Base-by-base conservation (phyloP, 2,113 vertebrate species). In the Reinhardtius hippoglossoides region DNA sequence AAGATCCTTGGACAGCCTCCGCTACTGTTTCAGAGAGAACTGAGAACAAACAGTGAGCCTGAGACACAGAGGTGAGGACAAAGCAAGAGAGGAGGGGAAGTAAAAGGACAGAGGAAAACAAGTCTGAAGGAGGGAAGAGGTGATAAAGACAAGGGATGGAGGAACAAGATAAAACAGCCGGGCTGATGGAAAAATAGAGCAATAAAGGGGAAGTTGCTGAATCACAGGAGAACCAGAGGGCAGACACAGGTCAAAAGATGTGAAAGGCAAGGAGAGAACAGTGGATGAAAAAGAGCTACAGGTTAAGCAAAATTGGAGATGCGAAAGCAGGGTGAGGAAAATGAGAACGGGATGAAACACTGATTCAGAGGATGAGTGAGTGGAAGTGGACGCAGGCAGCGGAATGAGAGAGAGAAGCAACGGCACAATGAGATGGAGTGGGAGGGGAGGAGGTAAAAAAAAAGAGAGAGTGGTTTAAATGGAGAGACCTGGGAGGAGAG, bases 11-110 rank as follows among this genome's bases (percentile, higher is more conserved):
- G 92, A 93, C 95, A 87, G 92, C 93, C 91, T 89, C 93, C 86
- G 92, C 91, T 92, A 95, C 95, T 8, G 93, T 97, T 97, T 94
- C 93, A 95, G 94, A 95, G 93, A 85, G 88, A 92, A 90, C 90
- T 20, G 76, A 81, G 83, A 84, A 87, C 79, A 91, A 83, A 81
- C 83, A 78, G 68, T 40, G 95, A 95, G 93, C 78, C 90, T 81
- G 88, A 95, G 95, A 95, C 83, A 83, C 31, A 93, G 95, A 92
- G 93, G 93, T 89, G 94, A 94, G 76, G 84, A 78, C 44, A 81
- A 55, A 68, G 60, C 12, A 42, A 72, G 52, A 62, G 59, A 74
- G 52, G 3, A 59, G n/a, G 31, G 61, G 9, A 42, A 18, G 40
- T 10, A 62, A 55, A 67, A 40, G 44, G 63, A 62, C 24, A 27